A percentile compares a stretch with the other conserved stretches of the same genome.
Conservation (phyloP, 2,888 invertebrate genomes). For the Endotricha flammealis region DNA sequence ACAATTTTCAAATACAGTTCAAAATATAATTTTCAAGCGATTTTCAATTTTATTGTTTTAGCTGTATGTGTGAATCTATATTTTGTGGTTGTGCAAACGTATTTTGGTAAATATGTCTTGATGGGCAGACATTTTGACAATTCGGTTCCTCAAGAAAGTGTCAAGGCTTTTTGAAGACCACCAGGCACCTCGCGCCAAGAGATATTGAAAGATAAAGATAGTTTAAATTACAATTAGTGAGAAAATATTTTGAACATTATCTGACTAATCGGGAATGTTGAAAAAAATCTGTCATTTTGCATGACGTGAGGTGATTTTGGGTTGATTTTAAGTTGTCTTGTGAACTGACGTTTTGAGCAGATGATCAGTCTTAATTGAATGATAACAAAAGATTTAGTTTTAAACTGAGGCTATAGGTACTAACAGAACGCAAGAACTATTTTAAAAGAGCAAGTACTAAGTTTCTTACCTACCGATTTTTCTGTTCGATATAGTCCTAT, state of each 20-base stretch:
- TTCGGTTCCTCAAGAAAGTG: slow-evolving; percentile 61
- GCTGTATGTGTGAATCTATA: slow-evolving; percentile 2
- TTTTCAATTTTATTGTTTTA: slow-evolving; percentile 11
- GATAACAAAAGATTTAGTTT: too few species aligned
- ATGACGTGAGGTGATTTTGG: too few species aligned
- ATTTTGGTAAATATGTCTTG: slow-evolving; percentile 40
- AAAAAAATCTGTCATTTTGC: slow-evolving; percentile 9
- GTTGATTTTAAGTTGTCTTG: too few species aligned
- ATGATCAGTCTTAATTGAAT: too few species aligned
- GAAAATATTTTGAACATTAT: slow-evolving; percentile 36
- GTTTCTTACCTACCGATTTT: too few species aligned
- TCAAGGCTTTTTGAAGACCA: slow-evolving; percentile 59
- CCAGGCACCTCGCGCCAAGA: slow-evolving; percentile 44
- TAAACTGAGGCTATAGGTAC: too few species aligned
- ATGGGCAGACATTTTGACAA: slow-evolving; percentile 73
- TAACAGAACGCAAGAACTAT: too few species aligned
- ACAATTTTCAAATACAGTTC: too few species aligned
- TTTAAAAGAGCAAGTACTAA: too few species aligned
- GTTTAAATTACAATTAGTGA: slow-evolving; percentile 65
- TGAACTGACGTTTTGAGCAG: too few species aligned
- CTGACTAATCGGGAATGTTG: slow-evolving; percentile 6
- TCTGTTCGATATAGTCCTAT: too few species aligned
- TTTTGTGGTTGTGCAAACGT: not conserved
- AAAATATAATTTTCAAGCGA: too few species aligned
- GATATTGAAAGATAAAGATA: slow-evolving; percentile 53